Percentiles rank a stretch among this genome's conserved stretches.
Evolutionary conservation across 2,888 invertebrate genomes (phyloP).

Genomic region (Embidobia sp.): DNA sequence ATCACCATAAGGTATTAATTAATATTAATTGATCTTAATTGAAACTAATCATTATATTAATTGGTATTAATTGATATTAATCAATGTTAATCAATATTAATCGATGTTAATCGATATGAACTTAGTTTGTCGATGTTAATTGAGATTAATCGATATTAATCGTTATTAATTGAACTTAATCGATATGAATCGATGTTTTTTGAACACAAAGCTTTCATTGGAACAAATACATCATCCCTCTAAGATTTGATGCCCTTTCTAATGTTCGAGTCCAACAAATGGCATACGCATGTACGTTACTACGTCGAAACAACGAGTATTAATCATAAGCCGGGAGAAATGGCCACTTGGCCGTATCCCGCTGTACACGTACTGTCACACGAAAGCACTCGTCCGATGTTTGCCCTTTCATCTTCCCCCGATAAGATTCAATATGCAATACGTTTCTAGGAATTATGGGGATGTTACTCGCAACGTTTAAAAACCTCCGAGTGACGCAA

Average conservation of each 20-base stretch:
- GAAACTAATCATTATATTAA: no score
- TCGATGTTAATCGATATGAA: no score
- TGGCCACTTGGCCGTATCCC: conserved; percentile 64
- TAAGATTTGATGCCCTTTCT: conserved; percentile 66
- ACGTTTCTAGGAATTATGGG: conserved; percentile 64
- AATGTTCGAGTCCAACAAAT: conserved; percentile 69
- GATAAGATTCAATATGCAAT: conserved; percentile 65
- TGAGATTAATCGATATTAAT: no score
- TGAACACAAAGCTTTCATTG: conserved; percentile 48
- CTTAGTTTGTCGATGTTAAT: no score
- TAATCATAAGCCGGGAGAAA: conserved; percentile 67
- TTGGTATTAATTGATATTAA: no score
- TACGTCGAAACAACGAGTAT: conserved; percentile 66
- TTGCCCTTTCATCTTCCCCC: conserved; percentile 61
- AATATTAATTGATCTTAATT: no score
- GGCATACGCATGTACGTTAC: conserved; percentile 65
- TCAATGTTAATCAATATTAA: no score
- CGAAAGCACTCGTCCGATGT: conserved; percentile 63
- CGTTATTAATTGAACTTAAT: no score
- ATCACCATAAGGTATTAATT: no score
- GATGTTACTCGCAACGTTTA: conserved; percentile 46
- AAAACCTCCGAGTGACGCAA: conserved; percentile 41
- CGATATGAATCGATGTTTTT: no score
- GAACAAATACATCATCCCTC: conserved; percentile 55
- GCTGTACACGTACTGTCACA: conserved; percentile 61